Conservation (phyloP, 2,888 invertebrate species). For the Trachelus iudaicus region DNA sequence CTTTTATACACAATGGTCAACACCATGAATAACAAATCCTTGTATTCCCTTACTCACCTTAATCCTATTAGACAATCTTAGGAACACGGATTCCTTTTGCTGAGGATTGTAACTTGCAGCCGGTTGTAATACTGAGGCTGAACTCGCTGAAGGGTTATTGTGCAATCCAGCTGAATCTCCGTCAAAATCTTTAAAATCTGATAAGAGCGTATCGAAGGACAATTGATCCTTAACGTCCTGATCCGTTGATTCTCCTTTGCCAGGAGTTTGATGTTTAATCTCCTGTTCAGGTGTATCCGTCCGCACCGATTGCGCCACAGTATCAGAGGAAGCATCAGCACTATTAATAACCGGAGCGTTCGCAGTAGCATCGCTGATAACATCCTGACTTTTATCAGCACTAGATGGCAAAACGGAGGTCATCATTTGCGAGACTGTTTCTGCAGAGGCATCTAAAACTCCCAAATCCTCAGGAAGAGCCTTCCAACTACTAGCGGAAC, state of each 20-base stretch:
- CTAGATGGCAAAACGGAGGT: neutral
- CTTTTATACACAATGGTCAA: neutral
- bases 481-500: constrained; percentile 23
- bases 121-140: constrained; percentile 57
- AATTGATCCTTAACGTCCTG: constrained; percentile 55
- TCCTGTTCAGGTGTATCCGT: constrained; percentile 1
- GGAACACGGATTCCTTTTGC: constrained; percentile 95
- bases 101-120: constrained; percentile 58
- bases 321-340: neutral
- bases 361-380: neutral
- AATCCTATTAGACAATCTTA: constrained; percentile 94
- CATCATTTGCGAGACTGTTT: constrained; percentile 29
- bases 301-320: neutral
- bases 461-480: constrained; percentile 31
- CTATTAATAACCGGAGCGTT: neutral
- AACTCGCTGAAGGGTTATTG: constrained; percentile 49
- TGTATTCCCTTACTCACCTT: constrained; percentile 72
- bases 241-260: constrained; percentile 29
- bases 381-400: neutral
- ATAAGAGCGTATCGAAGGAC: constrained; percentile 57
- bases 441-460: constrained; percentile 26
- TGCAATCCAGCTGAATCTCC: constrained; percentile 41
- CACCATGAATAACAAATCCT: neutral
- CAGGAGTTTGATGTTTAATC: neutral
- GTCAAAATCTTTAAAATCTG: constrained; percentile 61